Conservation (phyloP, 1,140 invertebrate species). For the Trachymyrmex cornetzi region DNA sequence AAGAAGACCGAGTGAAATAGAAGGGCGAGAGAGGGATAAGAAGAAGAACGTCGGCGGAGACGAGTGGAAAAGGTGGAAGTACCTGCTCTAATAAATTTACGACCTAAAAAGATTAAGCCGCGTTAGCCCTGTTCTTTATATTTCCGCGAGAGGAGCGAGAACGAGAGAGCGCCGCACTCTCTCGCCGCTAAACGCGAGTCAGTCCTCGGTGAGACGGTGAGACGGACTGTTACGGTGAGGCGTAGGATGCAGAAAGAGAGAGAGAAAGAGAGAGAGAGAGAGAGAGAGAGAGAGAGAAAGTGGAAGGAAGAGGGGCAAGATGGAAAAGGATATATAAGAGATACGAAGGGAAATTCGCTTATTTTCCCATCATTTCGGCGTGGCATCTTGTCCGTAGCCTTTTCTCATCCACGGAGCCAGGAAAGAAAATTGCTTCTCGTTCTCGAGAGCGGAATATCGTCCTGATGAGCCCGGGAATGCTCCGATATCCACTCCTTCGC, state of each 20-base stretch:
- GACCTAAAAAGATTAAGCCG: constrained; percentile 86
- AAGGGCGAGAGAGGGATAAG: constrained; percentile 37
- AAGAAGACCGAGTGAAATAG: constrained; percentile 3
- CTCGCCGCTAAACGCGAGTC: constrained; percentile 38
- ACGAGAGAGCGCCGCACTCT: constrained; percentile 13
- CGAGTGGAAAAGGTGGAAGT: constrained; percentile 76
- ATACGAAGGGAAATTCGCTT: constrained; percentile 85
- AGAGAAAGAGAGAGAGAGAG: constrained; percentile 8
- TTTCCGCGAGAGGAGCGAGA: constrained; percentile 81
- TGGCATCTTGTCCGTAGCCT: constrained; percentile 84
- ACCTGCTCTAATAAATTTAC: constrained; percentile 86
- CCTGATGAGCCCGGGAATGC: constrained; percentile 84
- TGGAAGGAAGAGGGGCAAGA: constrained; percentile 5
- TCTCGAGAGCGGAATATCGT: constrained; percentile 84
- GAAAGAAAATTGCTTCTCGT: constrained; percentile 86
- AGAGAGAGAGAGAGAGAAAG: not conserved
- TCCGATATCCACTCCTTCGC: constrained; percentile 73
- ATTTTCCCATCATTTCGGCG: constrained; percentile 85
- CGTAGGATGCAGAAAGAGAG: not conserved
- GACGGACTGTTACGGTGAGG: constrained; percentile 7
- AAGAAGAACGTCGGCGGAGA: constrained; percentile 55
- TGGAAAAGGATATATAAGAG: constrained; percentile 76
- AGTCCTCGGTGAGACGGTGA: constrained; percentile 15
- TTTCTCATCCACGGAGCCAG: constrained; percentile 80
- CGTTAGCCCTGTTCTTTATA: constrained; percentile 87